phyloP scores from a whole-genome alignment of 2,888 invertebrate genomes.

The Drosophila fulvimacula region DNA sequence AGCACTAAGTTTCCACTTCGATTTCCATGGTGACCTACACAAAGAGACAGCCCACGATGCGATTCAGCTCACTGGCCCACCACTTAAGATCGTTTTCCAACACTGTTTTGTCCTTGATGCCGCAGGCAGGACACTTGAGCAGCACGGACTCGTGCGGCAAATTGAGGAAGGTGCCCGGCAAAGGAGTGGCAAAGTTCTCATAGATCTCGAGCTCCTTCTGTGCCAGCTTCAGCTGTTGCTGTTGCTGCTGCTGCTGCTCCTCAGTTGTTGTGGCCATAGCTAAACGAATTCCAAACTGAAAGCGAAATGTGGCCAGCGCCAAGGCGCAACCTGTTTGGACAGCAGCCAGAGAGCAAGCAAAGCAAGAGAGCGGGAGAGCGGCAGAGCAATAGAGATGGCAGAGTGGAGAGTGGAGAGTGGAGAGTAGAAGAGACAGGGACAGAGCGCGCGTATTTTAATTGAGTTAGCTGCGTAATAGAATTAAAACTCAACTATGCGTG shows the following conservation, averaged over 20 bases:
- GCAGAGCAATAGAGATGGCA: background rate
- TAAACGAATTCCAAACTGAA: slow-evolving; percentile 52
- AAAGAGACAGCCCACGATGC: slow-evolving; percentile 81
- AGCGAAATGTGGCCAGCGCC: slow-evolving; percentile 41
- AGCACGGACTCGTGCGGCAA: slow-evolving; percentile 73
- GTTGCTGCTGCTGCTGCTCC: slow-evolving; percentile 35
- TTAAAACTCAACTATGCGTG: slow-evolving; percentile 48
- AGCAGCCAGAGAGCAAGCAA: slow-evolving; percentile 5
- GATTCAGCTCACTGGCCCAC: slow-evolving; percentile 82
- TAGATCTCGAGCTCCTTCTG: slow-evolving; percentile 72
- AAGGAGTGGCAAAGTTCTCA: slow-evolving; percentile 82
- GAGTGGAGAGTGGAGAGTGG: background rate
- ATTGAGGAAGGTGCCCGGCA: slow-evolving; percentile 82
- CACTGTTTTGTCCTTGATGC: slow-evolving; percentile 72
- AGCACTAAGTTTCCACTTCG: background rate
- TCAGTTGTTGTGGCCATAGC: slow-evolving; percentile 47
- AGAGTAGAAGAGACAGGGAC: background rate
- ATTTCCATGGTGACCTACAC: slow-evolving; percentile 67
- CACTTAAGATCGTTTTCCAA: slow-evolving; percentile 81
- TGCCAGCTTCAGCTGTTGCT: slow-evolving; percentile 33
- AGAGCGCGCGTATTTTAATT: slow-evolving; percentile 56
- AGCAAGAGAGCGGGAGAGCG: slow-evolving; percentile 6
- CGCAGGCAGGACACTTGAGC: slow-evolving; percentile 82
- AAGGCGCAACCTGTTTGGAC: slow-evolving; percentile 40
- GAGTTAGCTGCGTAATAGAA: slow-evolving; percentile 74